Evolutionary conservation across 2,113 vertebrate species (phyloP), one percentile per base, ranked within the genome.

Genomic region (Lasiurus cinereus): DNA sequence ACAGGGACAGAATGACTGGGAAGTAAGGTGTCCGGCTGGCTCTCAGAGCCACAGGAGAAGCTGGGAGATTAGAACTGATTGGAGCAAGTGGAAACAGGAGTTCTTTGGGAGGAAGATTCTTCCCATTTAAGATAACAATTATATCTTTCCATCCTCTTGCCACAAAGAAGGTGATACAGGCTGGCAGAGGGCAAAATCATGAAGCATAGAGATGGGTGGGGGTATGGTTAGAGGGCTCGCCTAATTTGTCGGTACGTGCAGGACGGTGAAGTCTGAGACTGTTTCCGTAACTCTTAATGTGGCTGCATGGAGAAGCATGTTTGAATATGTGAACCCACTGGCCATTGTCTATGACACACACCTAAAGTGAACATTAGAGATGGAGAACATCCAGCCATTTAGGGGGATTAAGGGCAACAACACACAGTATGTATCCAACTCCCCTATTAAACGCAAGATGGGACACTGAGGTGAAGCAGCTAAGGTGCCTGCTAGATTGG

Each of bases 361-460:
- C 3, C 6, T 43, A 78, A 84, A 43, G 79, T 88, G 74, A 86
- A 91, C 88, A 94, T 73, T 18, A 82, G 33, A 94, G 46, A 62
- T 19, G 54, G 46, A 27, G 29, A 91, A 87, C 10, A 84, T 56
- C 8, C 33, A 59, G 14, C 5, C 2, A 50, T 90, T 79, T 66
- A 21, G 36, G 70, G 15, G 56, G 33, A 24, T 50, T 31, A 50
- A 88, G 39, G n/a, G n/a, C 39, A 89, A 69, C 24, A 78, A 43
- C 4, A 82, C 7, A 83, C 8, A 82, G 13, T n/a, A 18, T 56
- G 15, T 33, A 64, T 43, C 6, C 11, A 79, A 76, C 36, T 87
- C 2, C 8, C 31, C 33, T 54, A 22, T 70, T 67, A 94, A 94
- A 86, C 39, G 69, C 7, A 73, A 70, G 80, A 56, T 64, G n/a